These are phyloP conservation scores for Microctonus hyperodae DNA, from an alignment of 2,888 invertebrate genomes.

Conservation along the genomic window DNA sequence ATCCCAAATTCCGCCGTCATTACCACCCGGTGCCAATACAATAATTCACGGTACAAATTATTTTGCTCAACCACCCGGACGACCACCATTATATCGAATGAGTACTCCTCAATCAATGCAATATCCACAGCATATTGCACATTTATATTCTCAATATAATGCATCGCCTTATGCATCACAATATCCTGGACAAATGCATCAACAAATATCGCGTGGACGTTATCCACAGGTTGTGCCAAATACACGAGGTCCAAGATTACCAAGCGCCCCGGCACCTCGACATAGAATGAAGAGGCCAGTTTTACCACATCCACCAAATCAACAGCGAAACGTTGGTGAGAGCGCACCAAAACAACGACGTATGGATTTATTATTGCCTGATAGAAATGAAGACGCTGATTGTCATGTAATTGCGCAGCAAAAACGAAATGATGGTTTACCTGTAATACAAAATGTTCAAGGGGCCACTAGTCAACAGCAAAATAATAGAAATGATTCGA, in stretches of 20 bases:
- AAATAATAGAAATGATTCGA: constrained; percentile 63
- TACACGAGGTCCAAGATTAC: constrained; percentile 49
- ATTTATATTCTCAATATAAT: constrained; percentile 47
- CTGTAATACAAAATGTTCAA: constrained; percentile 78
- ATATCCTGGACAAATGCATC: constrained; percentile 51
- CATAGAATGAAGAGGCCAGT: constrained; percentile 58
- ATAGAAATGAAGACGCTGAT: constrained; percentile 77
- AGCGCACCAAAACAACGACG: constrained; percentile 62
- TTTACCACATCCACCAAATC: constrained; percentile 44
- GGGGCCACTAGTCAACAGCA: constrained; percentile 61
- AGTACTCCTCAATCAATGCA: constrained; percentile 54
- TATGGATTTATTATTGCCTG: constrained; percentile 72
- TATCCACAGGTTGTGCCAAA: constrained; percentile 49
- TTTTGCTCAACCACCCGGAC: constrained; percentile 63
- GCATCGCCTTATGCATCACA: constrained; percentile 46
- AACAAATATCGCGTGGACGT: constrained; percentile 51
- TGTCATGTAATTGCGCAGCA: constrained; percentile 80
- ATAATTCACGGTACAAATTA: constrained; percentile 57
- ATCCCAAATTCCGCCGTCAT: constrained; percentile 50
- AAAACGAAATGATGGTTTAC: constrained; percentile 75
- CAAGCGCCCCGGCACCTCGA: constrained; percentile 51
- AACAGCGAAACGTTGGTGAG: constrained; percentile 44
- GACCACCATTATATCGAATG: constrained; percentile 59
- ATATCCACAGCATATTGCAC: constrained; percentile 54
- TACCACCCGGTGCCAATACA: constrained; percentile 57